These are phyloP conservation scores for Shinisaurus crocodilurus DNA, from an alignment of 2,113 vertebrate species.

Conservation along the genomic window DNA sequence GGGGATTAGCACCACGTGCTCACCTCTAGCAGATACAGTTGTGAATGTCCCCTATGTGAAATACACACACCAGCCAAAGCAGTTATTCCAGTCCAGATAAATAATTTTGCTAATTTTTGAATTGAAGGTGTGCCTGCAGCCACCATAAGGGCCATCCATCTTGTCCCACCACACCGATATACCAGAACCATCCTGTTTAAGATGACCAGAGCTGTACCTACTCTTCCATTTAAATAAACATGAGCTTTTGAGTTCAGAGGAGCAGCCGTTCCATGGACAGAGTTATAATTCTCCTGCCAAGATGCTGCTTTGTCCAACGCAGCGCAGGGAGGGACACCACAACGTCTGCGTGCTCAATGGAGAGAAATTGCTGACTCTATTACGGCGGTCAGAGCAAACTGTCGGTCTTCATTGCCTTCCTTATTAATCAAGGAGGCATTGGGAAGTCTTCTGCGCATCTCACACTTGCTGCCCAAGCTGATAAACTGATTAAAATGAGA, in stretches of 20 bases:
- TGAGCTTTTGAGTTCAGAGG: slow-evolving; percentile 14
- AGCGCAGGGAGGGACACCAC: background rate
- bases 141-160: background rate
- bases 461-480: accelerated
- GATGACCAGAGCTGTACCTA: background rate
- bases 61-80: too few relatives aligned
- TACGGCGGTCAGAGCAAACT: background rate
- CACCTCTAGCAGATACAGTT: too few relatives aligned
- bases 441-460: accelerated
- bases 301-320: accelerated
- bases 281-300: slow-evolving; percentile 39
- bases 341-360: slow-evolving; percentile 28
- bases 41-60: too few relatives aligned
- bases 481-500: background rate
- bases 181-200: background rate
- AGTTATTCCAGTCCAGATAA: too few relatives aligned
- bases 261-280: background rate
- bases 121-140: too few relatives aligned
- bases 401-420: slow-evolving; percentile 12
- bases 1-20: too few relatives aligned
- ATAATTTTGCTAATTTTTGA: too few relatives aligned
- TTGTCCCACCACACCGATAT: background rate
- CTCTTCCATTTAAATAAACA: slow-evolving; percentile 24
- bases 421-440: background rate
- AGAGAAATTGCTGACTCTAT: slow-evolving; percentile 48